Evolutionary conservation across 2,888 invertebrate genomes (phyloP), one percentile per base, ranked within the genome.

Genomic region (Ophonus ardosiacus): DNA sequence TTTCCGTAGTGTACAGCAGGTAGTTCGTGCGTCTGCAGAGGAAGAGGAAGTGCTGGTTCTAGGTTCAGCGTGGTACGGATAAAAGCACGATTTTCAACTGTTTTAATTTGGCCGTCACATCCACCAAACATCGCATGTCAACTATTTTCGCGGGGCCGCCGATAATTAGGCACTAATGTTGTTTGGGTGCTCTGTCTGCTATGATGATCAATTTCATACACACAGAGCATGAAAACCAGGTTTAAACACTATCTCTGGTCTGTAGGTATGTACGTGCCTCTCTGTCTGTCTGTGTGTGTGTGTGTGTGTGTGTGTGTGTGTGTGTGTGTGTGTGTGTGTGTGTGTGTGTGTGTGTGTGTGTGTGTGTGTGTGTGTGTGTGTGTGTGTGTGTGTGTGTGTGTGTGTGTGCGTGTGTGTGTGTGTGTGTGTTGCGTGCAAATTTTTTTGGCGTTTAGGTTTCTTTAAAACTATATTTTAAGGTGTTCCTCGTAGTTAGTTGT

Each of bases 1-100:
- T 78, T 56, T 57, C 56, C 57, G 68, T 21, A 76, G 43, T 21
- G 17, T 17, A 51, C 17, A 78, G 18, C 24, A 10, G 56, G 18
- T n/a, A 10, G 56, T 78, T 78, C 78, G 57, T 78, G 57, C 57
- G n/a, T 78, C 57, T 43, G 24, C 38, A 24, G 15, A 38, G 68
- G 68, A 40, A 31, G 68, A 76, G 76, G 78, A 78, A 57, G 57
- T 57, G 57, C 43, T 17, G 43, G 78, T 78, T 56, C 78, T 57
- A 59, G 83, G 83, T 71, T 74, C 83, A 15, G 76, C 38, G 71
- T 83, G 83, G 83, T 74, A 83, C 83, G 74, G 61, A 59, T 71
- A 82, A 83, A 43, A 59, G 57, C 83, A 76, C 76, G 61, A 83
- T 68, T 83, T 83, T 61, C 59, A 83, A 83, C 83, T 71, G 83